phyloP scores from a whole-genome alignment of 2,113 vertebrate species.

The Ophthalmolycus amberensis region DNA sequence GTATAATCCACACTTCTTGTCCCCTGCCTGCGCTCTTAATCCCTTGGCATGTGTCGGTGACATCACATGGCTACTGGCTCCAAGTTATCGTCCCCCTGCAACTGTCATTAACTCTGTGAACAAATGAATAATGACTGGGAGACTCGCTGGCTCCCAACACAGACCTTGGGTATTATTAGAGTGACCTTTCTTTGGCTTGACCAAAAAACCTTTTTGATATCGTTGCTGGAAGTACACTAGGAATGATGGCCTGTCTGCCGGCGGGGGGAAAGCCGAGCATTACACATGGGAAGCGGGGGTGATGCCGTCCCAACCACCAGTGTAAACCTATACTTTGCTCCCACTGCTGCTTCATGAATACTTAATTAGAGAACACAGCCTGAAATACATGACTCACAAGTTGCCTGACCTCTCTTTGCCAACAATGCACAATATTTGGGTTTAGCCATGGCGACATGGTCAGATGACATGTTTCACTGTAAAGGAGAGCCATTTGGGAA shows the following conservation, averaged over 20 bases:
- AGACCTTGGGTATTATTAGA: slow-evolving; percentile 90
- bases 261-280: slow-evolving; percentile 55
- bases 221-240: slow-evolving; percentile 82
- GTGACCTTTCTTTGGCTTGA: slow-evolving; percentile 89
- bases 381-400: slow-evolving; percentile 68
- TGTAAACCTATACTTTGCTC: slow-evolving; percentile 78
- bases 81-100: slow-evolving; percentile 85
- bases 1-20: slow-evolving; percentile 86
- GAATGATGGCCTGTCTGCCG: slow-evolving; percentile 74
- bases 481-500: slow-evolving; percentile 66
- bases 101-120: slow-evolving; percentile 90
- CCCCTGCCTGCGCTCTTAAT: slow-evolving; percentile 88
- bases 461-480: slow-evolving; percentile 70
- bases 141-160: slow-evolving; percentile 87
- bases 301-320: slow-evolving; percentile 69
- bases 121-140: slow-evolving; percentile 91
- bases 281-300: slow-evolving; percentile 58
- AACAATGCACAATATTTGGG: slow-evolving; percentile 64
- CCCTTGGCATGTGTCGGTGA: slow-evolving; percentile 88
- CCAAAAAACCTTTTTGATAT: slow-evolving; percentile 88
- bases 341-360: slow-evolving; percentile 80
- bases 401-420: slow-evolving; percentile 68
- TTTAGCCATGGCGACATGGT: slow-evolving; percentile 64
- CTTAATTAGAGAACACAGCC: slow-evolving; percentile 80
- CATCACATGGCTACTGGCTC: slow-evolving; percentile 87